Conservation (phyloP, 1,140 invertebrate species). For the Lordiphosa clarofinis region DNA sequence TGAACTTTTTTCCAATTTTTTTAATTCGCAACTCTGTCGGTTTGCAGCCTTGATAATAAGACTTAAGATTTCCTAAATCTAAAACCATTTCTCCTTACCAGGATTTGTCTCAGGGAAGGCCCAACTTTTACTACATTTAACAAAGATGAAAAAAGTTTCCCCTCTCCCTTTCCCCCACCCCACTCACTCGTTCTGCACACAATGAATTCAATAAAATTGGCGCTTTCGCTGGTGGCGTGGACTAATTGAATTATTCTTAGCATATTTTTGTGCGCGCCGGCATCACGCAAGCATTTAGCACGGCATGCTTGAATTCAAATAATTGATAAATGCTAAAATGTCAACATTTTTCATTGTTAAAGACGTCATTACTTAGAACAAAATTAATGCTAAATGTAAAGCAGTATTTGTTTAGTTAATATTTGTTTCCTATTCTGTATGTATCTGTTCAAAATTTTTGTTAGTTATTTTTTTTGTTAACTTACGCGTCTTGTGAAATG, state of each 20-base stretch:
- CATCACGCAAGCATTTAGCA: conserved; percentile 9
- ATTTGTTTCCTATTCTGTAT: neutral
- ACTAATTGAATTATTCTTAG: conserved; percentile 13
- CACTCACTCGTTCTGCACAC: neutral
- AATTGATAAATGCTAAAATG: conserved; percentile 15
- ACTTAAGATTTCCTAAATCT: no score
- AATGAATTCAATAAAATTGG: conserved; percentile 9
- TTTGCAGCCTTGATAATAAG: no score
- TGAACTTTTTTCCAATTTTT: no score
- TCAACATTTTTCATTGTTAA: conserved; percentile 2
- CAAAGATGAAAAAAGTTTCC: neutral
- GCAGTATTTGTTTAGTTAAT: neutral
- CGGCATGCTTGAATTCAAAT: conserved; percentile 12
- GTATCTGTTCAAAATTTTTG: neutral
- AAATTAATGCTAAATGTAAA: neutral
- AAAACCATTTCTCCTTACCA: conserved; percentile 1
- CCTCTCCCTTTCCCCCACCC: no score
- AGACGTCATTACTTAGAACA: conserved; percentile 1
- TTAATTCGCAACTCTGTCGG: no score
- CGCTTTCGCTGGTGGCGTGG: neutral
- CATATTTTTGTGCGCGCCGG: conserved; percentile 1
- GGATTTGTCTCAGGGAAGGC: conserved; percentile 38
- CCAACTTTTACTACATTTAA: conserved; percentile 55
- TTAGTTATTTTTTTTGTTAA: neutral
- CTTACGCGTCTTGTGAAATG: neutral